Evolutionary conservation across 2,888 invertebrate species (phyloP), one percentile per base, ranked within the genome.

Genomic region (Actias luna): DNA sequence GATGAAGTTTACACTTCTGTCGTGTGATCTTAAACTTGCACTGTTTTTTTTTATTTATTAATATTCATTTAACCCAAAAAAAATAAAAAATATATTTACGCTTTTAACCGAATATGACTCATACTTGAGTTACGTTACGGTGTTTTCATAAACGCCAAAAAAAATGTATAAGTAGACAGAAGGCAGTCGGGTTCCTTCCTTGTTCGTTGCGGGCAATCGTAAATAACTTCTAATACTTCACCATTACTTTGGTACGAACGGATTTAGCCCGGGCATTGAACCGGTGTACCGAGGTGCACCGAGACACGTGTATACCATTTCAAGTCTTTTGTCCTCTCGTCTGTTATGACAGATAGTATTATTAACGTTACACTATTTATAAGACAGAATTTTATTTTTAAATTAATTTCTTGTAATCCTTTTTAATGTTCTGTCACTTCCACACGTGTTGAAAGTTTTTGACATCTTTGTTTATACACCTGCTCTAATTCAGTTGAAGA

Each of bases 231-330:
- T 25, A 46, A 74, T 80, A 81, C 82, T 77, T 79, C 75, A 69
- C 65, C 73, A 79, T 79, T 80, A 77, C 81, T 72, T 63, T 67
- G 69, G 79, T 85, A 81, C 77, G 78, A 77, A 83, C 88, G 72
- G 76, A 89, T 84, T 87, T 89, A 89, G 88, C 78, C 69, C 83
- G 89, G 81, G 58, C 88, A 71, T 75, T 84, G 88, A 89, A 81
- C 89, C 69, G 72, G 68, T 65, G 75, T 75, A 81, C 79, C 46
- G 72, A 74, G 69, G 57, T 55, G 16, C 55, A 27, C 29, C 29
- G 61, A 61, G 59, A 76, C 87, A 87, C 88, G 88, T 88, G 88
- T 74, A 71, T 64, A 64, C 69, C 71, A 77, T 82, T 42, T 39
- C 46, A 58, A 39, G 52, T 50, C 35, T 46, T 61, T 60, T 64